A percentile compares a stretch with the other conserved stretches of the same genome.
These are phyloP conservation scores for Hirudo medicinalis DNA, from an alignment of 1,140 invertebrate species.

Conservation along the genomic window DNA sequence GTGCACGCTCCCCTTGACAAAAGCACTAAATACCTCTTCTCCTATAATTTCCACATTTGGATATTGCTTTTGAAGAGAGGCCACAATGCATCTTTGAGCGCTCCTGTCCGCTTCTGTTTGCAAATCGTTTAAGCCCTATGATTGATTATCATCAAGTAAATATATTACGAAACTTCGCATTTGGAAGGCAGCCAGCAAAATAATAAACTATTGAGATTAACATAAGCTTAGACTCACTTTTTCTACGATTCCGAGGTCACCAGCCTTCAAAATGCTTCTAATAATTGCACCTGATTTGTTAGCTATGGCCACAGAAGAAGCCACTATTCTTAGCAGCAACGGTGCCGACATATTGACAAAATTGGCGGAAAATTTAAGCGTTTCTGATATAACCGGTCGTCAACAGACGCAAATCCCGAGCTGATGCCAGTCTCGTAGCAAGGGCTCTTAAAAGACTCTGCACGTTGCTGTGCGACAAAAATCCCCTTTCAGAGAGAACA, in stretches of 20 bases:
- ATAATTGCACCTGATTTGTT: conserved; percentile 74
- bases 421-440: no score
- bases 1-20: background rate
- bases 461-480: no score
- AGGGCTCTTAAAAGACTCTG: no score
- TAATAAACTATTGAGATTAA: background rate
- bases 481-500: no score
- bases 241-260: conserved; percentile 75
- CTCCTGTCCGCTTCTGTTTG: conserved; percentile 93
- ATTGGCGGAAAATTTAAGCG: no score
- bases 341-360: conserved; percentile 31
- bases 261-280: conserved; percentile 70
- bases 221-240: conserved; percentile 49
- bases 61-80: conserved; percentile 67
- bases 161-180: conserved; percentile 2
- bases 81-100: conserved; percentile 79
- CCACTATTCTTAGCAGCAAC: conserved; percentile 53
- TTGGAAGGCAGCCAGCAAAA: conserved; percentile 5
- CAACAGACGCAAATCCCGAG: no score
- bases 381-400: no score
- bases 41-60: conserved; percentile 77
- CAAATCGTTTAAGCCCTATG: conserved; percentile 73
- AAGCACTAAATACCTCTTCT: conserved; percentile 57
- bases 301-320: conserved; percentile 63
- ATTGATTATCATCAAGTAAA: conserved; percentile 22